Percentiles rank a stretch among this genome's conserved stretches.
Evolutionary conservation across 2,113 vertebrate species (phyloP).

Genomic region (Naja naja): DNA sequence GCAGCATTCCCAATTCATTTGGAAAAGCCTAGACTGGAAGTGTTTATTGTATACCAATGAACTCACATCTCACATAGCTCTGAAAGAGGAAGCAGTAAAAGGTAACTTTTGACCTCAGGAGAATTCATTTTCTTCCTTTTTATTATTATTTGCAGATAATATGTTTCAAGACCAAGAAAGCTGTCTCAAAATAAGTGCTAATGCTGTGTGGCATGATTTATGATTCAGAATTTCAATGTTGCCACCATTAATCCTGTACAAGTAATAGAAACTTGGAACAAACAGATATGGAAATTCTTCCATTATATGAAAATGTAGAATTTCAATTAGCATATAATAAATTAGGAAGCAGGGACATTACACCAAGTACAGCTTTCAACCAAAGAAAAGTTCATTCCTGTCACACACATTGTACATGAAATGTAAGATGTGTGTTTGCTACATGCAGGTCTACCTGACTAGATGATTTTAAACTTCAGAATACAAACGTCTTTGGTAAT

Average conservation of each 20-base stretch:
- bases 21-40: background rate
- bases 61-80: slow-evolving; percentile 9
- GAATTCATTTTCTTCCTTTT: slow-evolving; percentile 16
- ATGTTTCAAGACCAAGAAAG: background rate
- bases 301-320: slow-evolving; percentile 2
- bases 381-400: background rate
- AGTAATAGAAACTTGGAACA: slow-evolving; percentile 18
- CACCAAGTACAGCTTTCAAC: background rate
- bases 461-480: background rate
- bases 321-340: slow-evolving; percentile 2
- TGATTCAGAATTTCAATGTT: slow-evolving; percentile 26
- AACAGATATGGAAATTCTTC: background rate
- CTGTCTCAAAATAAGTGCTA: slow-evolving; percentile 11
- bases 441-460: background rate
- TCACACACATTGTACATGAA: background rate
- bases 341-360: background rate
- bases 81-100: slow-evolving; percentile 8
- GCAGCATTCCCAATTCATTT: background rate
- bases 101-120: slow-evolving; percentile 29
- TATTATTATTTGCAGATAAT: slow-evolving; percentile 25
- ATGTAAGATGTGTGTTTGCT: background rate
- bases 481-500: background rate
- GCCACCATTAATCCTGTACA: slow-evolving; percentile 30
- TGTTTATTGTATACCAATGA: slow-evolving; percentile 43
- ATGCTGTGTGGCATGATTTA: background rate